Base-by-base conservation (phyloP, 2,113 vertebrate genomes). In the Ornithorhynchus anatinus region DNA sequence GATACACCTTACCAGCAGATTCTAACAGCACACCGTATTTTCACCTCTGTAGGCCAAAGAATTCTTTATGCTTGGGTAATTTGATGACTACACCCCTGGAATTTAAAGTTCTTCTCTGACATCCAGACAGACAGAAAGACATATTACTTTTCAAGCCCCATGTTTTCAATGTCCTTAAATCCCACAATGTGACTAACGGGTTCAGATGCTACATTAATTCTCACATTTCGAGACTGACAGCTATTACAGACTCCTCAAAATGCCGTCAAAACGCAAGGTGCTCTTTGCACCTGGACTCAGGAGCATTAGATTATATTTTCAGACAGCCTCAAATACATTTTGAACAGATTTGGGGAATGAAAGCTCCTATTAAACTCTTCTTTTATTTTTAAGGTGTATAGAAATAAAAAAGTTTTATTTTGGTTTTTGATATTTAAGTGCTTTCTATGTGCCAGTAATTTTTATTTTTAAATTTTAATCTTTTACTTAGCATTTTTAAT, bases 271-370 rank as follows among this genome's bases (percentile, higher is more conserved):
- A 80, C 65, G 12, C 11, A 65, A 54, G 29, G 1, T 2, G 2
- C 42, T 65, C 1, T 47, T 65, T 27, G 25, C 31, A 70, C 12
- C 11, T 57, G 36, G 29, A 82, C 65, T 5, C 27, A 35, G 58
- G 56, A 59, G 52, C 19, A 63, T 62, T 67, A 77, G 77, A 62
- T 7, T 70, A 23, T 53, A 8, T 75, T 67, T 67, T 71, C 40
- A 73, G 63, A 43, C 27, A 80, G 22, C 37, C 66, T 47, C 6
- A 14, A 0, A 1, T n/a, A 77, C 37, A 38, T 57, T 17, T 52
- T 75, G 53, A 67, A 51, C 72, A 77, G 56, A 16, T 72, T 75
- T 61, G 50, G 6, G 33, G 32, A 61, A 2, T 75, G 17, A 75
- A 73, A 80, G 37, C 2, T 77, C 79, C 79, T 53, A 1, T 22